A percentile compares a stretch with the other conserved stretches of the same genome.
These are phyloP conservation scores for Fukomys damarensis DNA, from an alignment of 2,113 vertebrate species.

Conservation along the genomic window DNA sequence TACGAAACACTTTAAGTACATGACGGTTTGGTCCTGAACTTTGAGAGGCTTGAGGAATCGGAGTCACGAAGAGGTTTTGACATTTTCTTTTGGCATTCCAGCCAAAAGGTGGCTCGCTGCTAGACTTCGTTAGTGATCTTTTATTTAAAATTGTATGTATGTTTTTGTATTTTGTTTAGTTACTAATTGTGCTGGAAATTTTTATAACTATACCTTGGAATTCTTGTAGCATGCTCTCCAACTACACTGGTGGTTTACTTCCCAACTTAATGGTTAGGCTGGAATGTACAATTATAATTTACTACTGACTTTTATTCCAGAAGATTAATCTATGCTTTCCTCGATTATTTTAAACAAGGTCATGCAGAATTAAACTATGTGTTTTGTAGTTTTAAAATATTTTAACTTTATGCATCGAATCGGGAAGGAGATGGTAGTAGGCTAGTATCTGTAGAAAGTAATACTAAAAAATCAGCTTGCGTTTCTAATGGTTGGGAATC, in stretches of 20 bases:
- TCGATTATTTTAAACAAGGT: slow-evolving; percentile 35
- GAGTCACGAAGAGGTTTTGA: slow-evolving; percentile 58
- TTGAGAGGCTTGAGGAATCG: slow-evolving; percentile 36
- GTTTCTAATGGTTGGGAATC: neutral
- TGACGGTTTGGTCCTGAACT: slow-evolving; percentile 65
- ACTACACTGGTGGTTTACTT: neutral
- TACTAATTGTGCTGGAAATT: slow-evolving; percentile 48
- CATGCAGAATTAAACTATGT: slow-evolving; percentile 27
- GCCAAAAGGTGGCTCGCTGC: neutral
- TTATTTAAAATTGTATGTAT: slow-evolving; percentile 36
- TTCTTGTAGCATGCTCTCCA: slow-evolving; percentile 10
- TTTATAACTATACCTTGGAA: slow-evolving; percentile 18
- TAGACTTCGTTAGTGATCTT: neutral
- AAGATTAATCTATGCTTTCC: slow-evolving; percentile 33
- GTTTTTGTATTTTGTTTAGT: slow-evolving; percentile 37
- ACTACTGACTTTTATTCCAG: neutral
- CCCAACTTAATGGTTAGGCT: slow-evolving; percentile 17
- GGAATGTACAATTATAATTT: neutral
- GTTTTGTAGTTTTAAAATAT: slow-evolving; percentile 25
- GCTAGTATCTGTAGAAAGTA: slow-evolving; percentile 45
- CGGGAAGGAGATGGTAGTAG: slow-evolving; percentile 53
- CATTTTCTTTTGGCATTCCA: slow-evolving; percentile 48
- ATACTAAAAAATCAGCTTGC: slow-evolving; percentile 57
- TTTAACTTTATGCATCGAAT: slow-evolving; percentile 13
- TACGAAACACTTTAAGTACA: neutral